phyloP scores from a whole-genome alignment of 92 coral and sea anemone species.

The Bergia puertoricense region DNA sequence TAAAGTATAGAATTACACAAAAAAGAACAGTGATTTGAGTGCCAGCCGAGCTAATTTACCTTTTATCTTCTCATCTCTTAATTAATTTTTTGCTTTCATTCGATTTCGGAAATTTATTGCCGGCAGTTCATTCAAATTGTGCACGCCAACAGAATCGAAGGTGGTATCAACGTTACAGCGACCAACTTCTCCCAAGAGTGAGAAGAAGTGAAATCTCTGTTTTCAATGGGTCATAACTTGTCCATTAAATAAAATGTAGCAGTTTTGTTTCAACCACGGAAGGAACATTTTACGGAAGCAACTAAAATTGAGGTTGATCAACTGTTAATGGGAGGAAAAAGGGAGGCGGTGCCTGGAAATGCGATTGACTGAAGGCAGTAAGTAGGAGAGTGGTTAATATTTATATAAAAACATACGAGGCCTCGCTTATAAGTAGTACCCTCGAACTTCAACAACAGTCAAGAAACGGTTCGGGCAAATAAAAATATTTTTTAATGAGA shows the following conservation, averaged over 20 bases:
- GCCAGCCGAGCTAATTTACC: constrained; percentile 24
- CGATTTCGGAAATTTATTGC: neutral
- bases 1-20: constrained; percentile 37
- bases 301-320: constrained; percentile 15
- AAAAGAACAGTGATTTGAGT: constrained; percentile 10
- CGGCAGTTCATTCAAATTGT: neutral
- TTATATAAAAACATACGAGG: neutral
- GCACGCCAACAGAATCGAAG: constrained; percentile 27
- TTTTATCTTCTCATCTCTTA: constrained; percentile 65
- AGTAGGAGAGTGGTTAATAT: neutral
- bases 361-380: constrained; percentile 28
- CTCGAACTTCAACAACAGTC: neutral
- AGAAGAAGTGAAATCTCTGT: neutral
- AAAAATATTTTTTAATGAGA: neutral
- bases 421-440: neutral
- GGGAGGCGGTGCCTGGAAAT: constrained; percentile 40
- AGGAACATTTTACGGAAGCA: constrained; percentile 24
- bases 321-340: constrained; percentile 35
- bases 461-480: neutral
- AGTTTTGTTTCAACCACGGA: constrained; percentile 12
- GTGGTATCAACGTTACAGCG: neutral
- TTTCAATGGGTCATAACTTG: neutral
- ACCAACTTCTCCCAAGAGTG: neutral
- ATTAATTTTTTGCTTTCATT: constrained; percentile 78
- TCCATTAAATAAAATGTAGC: too few species aligned